phyloP scores from a whole-genome alignment of 2,113 vertebrate genomes.

The Antennarius striatus region DNA sequence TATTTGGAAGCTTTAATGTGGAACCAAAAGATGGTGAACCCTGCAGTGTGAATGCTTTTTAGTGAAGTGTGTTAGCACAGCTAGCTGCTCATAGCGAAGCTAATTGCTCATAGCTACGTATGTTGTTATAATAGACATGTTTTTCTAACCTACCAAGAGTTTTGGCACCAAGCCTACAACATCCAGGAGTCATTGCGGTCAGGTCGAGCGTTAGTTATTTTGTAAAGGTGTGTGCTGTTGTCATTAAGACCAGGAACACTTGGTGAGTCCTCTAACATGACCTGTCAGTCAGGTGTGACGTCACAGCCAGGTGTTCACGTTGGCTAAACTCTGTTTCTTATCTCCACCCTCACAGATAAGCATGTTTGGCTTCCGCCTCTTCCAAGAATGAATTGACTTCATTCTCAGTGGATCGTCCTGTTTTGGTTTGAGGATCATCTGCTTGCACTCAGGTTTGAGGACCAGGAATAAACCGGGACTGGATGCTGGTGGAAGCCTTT shows the following conservation, averaged over 20 bases:
- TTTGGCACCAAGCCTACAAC: not conserved
- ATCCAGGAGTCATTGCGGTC: not conserved
- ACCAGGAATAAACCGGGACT: not conserved
- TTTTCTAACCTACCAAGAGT: slow-evolving; percentile 8
- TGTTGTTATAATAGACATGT: slow-evolving; percentile 3
- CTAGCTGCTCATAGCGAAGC: no score
- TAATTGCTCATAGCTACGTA: no score
- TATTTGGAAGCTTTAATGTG: slow-evolving; percentile 8
- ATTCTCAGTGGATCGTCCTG: not conserved
- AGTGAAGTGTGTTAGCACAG: no score
- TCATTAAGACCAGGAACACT: not conserved
- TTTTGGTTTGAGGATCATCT: slow-evolving; percentile 1
- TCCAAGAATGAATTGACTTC: slow-evolving; percentile 16
- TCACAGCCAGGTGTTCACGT: slow-evolving; percentile 2
- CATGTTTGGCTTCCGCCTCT: slow-evolving; percentile 12
- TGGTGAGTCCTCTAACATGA: not conserved
- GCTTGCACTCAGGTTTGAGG: not conserved
- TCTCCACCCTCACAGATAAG: slow-evolving; percentile 1
- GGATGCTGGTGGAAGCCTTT: slow-evolving; percentile 14
- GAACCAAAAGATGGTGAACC: slow-evolving; percentile 9
- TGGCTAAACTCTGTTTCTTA: not conserved
- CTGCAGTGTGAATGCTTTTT: no score
- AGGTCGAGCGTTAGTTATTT: not conserved
- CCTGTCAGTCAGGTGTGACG: not conserved
- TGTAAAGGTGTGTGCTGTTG: slow-evolving; percentile 2